Evolutionary conservation across 2,113 vertebrate species (phyloP), one percentile per base, ranked within the genome.

Genomic region (Oryzias curvinotus): DNA sequence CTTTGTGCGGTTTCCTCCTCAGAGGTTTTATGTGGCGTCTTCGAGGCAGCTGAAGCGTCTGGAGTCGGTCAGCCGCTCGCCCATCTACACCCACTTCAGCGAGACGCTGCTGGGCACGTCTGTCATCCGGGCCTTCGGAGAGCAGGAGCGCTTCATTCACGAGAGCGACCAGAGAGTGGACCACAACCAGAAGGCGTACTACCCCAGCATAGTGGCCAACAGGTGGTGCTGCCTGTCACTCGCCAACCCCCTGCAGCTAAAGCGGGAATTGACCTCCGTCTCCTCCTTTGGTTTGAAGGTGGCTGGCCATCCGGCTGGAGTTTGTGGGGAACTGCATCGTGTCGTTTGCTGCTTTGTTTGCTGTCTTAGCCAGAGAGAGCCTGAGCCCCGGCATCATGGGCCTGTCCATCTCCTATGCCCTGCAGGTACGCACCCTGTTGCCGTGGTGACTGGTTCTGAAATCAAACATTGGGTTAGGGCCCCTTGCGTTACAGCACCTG

Each of bases 131-230:
- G 96, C 97, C 65, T 98, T 97, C 0, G 88, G 91, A 8, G 95
- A 96, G 51, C 94, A 98, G 88, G 71, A 91, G 0, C 93, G 95
- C 7, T 98, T 99, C 69, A 95, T 98, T 71, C 52, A 2, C 8
- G 93, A 95, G 85, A 98, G 94, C 0, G 95, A 99, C 83, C 51
- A 75, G 50, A 92, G 94, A 16, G 95, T 99, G 75, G 97, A 99
- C 61, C 92, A 95, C 75, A 98, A 98, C 77, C 97, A 98, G 90
- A 95, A 94, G 81, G 96, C 96, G 17, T 98, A 99, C 66, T 99
- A 92, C 64, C 94, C 97, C 17, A 90, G 96, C 90, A 97, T 99
- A 3, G 93, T 97, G n/a, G 95, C 97, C 17, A 99, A 98, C 92
- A 93, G 97, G 97, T 41, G 21, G 21, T 15, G 14, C 18, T 7